These are phyloP conservation scores for Malachius bipustulatus DNA, from an alignment of 2,888 invertebrate species.

Conservation along the genomic window DNA sequence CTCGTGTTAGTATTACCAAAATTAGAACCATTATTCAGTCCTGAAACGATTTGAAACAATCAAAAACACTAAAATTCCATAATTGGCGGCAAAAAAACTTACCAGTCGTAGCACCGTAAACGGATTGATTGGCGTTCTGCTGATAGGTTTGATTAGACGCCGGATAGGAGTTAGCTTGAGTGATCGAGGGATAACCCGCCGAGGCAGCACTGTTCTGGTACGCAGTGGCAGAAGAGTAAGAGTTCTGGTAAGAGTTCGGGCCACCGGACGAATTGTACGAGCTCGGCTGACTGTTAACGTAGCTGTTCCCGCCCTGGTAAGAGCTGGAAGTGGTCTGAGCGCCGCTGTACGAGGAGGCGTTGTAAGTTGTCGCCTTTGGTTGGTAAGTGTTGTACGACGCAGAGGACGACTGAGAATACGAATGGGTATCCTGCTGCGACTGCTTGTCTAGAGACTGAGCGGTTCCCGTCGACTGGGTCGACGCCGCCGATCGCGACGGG, in stretches of 20 bases:
- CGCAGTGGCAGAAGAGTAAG: conserved; percentile 31
- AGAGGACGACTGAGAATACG: conserved; percentile 38
- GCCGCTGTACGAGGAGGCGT: conserved; percentile 28
- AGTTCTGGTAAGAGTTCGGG: conserved; percentile 32
- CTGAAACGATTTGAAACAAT: conserved; percentile 11
- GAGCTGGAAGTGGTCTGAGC: conserved; percentile 38
- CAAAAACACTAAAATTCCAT: not conserved
- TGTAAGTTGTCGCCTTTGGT: conserved; percentile 31
- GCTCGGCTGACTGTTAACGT: conserved; percentile 31
- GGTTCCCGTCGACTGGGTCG: conserved; percentile 26
- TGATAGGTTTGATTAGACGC: conserved; percentile 31
- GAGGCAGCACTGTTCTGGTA: conserved; percentile 28
- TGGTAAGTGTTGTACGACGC: conserved; percentile 36
- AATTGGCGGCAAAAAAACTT: conserved; percentile 14
- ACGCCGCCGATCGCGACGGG: conserved; percentile 32
- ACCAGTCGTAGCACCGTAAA: conserved; percentile 36
- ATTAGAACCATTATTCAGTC: conserved; percentile 32
- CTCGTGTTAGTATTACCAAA: conserved; percentile 28
- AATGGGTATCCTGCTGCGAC: conserved; percentile 33
- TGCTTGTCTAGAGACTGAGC: conserved; percentile 25
- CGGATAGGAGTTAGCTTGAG: conserved; percentile 31
- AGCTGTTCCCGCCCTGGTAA: conserved; percentile 30
- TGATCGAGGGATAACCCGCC: conserved; percentile 31
- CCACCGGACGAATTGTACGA: conserved; percentile 29
- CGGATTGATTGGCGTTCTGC: conserved; percentile 34